A percentile compares a stretch with the other conserved stretches of the same genome.
Evolutionary conservation across 2,888 invertebrate species (phyloP).

Genomic region (Drosophila anomelani): DNA sequence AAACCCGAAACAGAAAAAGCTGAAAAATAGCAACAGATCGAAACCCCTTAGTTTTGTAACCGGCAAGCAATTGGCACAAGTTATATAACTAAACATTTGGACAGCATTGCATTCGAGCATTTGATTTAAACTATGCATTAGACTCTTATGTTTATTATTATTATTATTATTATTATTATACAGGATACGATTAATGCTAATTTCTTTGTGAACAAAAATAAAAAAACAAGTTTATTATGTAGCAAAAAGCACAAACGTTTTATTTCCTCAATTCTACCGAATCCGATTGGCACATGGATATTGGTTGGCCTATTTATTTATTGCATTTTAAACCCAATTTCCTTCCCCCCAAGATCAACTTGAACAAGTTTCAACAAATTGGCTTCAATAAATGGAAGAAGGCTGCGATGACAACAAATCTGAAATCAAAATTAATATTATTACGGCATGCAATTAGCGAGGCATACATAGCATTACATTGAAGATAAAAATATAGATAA

Average conservation of each 20-base stretch:
- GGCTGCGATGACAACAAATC: constrained; percentile 75
- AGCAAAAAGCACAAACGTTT: constrained; percentile 65
- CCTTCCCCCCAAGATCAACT: constrained; percentile 6
- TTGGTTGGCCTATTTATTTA: constrained; percentile 38
- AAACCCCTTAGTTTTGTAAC: constrained; percentile 70
- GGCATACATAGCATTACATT: constrained; percentile 46
- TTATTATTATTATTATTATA: constrained; percentile 56
- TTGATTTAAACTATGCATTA: constrained; percentile 63
- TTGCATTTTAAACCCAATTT: constrained; percentile 18
- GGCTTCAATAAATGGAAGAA: constrained; percentile 79
- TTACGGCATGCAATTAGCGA: constrained; percentile 65
- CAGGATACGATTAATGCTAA: constrained; percentile 72
- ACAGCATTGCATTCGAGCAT: constrained; percentile 78
- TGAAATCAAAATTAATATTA: constrained; percentile 76
- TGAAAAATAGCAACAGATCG: constrained; percentile 25
- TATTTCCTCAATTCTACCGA: constrained; percentile 49
- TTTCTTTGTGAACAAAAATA: constrained; percentile 74
- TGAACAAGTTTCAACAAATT: constrained; percentile 65
- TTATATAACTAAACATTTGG: constrained; percentile 55
- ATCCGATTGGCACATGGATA: constrained; percentile 22
- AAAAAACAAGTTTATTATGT: constrained; percentile 76
- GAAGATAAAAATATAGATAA: constrained; percentile 38
- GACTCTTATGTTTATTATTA: constrained; percentile 77
- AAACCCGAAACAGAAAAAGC: neutral
- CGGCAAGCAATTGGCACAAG: constrained; percentile 76